Base-by-base conservation (phyloP, 2,888 invertebrate genomes). In the Diarsia dahlii region DNA sequence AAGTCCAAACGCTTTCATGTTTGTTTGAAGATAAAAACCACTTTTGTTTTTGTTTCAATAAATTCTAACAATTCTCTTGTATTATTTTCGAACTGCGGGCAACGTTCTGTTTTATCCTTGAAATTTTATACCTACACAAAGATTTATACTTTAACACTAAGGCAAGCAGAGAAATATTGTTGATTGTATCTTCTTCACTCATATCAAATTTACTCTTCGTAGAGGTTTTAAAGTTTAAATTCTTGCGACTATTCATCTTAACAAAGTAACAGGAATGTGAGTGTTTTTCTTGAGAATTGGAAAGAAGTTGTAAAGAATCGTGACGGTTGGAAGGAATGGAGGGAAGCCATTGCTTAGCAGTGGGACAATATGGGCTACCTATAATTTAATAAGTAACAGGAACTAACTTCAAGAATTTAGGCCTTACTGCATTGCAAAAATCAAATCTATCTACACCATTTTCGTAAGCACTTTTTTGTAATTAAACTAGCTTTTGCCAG, bases 1-100 rank as follows among this genome's bases (percentile, higher is more conserved):
- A 58, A 60, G 39, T 65, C n/a, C n/a, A 39, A 64, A 76, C n/a
- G 23, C 3, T 60, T 71, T 20, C 0, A 15, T 52, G 34, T 76
- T 74, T 77, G 54, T 39, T 18, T 0, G 8, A 54, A 54, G 28
- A 50, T 58, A 58, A 58, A 6, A 34, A 28, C 72, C 1, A 52
- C 12, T 39, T 62, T 28, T 28, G 39, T 73, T 62, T 45, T 34
- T 9, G 9, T 45, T 58, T 76, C n/a, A 45, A 18, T n/a, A n/a
- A 78, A n/a, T 45, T 28, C 8, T 18, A 34, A 15, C 13, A n/a
- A 8, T 28, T 64, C 4, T 64, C 2, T n/a, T 45, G 4, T 0
- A 45, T n/a, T 0, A n/a, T 50, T 74, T 64, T n/a, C 1, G 13
- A 76, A 52, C 50, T 0, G 12, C 4, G 4, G 20, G 3, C 34